Evolutionary conservation across 2,113 vertebrate genomes (phyloP).

Genomic region (Erinaceus europaeus): DNA sequence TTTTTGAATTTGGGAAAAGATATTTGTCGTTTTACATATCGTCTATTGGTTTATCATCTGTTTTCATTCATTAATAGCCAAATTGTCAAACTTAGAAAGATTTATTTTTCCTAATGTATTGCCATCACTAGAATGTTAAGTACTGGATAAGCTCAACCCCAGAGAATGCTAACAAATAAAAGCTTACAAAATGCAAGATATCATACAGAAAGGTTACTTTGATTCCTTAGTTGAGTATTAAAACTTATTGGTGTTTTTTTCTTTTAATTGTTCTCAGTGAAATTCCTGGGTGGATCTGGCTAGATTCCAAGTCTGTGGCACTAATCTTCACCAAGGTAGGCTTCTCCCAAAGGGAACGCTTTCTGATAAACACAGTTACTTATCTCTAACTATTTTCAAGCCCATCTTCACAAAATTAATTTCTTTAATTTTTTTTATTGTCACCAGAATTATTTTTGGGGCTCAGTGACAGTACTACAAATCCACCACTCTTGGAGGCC

Average conservation of each 20-base stretch:
- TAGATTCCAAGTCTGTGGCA: background rate
- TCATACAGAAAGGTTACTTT: background rate
- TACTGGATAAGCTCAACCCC: background rate
- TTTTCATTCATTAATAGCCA: background rate
- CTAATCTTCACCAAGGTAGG: background rate
- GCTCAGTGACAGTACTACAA: no score
- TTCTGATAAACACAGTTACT: slow-evolving; percentile 5
- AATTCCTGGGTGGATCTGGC: background rate
- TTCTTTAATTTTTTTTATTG: background rate
- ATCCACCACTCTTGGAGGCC: no score
- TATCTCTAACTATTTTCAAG: slow-evolving; percentile 27
- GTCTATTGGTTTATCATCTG: no score
- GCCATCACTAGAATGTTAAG: background rate
- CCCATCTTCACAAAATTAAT: no score
- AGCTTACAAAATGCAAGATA: background rate
- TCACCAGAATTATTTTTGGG: no score
- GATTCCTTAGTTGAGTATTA: background rate
- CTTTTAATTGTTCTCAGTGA: slow-evolving; percentile 14
- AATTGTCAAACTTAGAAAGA: background rate
- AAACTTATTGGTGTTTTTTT: background rate
- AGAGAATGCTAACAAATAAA: background rate
- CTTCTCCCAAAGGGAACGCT: background rate
- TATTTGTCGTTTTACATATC: background rate
- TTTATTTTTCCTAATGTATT: background rate
- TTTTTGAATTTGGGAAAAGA: background rate